A percentile compares a stretch with the other conserved stretches of the same genome.
Conservation (phyloP, 2,113 vertebrate species). For the Anser cygnoides region DNA sequence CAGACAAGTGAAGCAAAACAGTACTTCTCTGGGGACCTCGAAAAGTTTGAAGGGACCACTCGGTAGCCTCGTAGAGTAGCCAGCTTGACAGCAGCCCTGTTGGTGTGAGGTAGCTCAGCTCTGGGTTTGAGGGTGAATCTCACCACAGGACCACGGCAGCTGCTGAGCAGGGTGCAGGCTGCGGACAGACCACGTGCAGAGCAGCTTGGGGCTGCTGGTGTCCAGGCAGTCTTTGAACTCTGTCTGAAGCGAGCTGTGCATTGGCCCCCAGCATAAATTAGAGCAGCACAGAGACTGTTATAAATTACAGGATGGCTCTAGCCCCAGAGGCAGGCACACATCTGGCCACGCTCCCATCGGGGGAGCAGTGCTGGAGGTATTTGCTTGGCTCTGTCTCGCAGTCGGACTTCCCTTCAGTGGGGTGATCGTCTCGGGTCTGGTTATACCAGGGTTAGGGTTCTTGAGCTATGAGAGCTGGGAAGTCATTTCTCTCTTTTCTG, state of each 20-base stretch:
- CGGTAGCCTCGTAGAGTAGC: background rate
- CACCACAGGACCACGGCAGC: background rate
- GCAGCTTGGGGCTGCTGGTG: background rate
- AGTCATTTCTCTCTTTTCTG: background rate
- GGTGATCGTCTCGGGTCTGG: background rate
- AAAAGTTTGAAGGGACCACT: background rate
- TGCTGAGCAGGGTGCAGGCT: background rate
- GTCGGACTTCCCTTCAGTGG: background rate
- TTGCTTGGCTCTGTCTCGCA: background rate
- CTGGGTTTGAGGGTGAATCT: fast-evolving
- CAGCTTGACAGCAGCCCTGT: background rate
- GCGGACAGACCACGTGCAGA: background rate
- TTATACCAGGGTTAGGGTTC: background rate
- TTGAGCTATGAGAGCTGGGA: background rate
- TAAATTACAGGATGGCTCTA: background rate
- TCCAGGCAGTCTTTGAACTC: conserved; percentile 38
- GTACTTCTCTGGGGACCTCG: background rate
- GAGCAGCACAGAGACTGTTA: conserved; percentile 44
- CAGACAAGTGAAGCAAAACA: background rate
- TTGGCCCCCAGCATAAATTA: conserved; percentile 20
- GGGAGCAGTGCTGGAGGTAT: background rate
- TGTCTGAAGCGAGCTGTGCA: background rate
- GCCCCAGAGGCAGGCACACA: conserved; percentile 51
- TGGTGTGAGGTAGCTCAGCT: fast-evolving
- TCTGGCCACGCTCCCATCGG: background rate